These are phyloP conservation scores for Mesaphorura yosii DNA, from an alignment of 1,140 invertebrate species.

Conservation along the genomic window DNA sequence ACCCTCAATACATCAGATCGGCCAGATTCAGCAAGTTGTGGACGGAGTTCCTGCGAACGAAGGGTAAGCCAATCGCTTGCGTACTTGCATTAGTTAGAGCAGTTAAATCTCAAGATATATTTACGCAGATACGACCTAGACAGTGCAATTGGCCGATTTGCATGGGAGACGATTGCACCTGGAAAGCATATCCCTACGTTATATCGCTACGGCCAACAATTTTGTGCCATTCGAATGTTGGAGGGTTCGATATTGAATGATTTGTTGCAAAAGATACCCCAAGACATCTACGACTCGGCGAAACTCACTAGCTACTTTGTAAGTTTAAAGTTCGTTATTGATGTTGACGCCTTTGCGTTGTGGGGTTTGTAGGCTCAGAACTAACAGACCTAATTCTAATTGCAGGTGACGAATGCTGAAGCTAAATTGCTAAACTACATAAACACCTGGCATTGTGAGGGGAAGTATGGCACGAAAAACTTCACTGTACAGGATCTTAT, in stretches of 20 bases:
- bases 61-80: too few relatives aligned
- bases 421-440: conserved; percentile 84
- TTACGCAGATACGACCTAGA: conserved; percentile 27
- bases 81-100: not conserved
- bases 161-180: conserved; percentile 16
- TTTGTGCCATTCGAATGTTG: conserved; percentile 80
- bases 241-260: conserved; percentile 49
- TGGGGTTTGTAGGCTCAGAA: too few relatives aligned
- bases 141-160: conserved; percentile 29
- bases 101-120: not conserved
- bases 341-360: too few relatives aligned
- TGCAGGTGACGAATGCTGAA: conserved; percentile 79
- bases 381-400: conserved; percentile 44
- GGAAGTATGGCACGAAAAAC: conserved; percentile 73
- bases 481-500: conserved; percentile 83
- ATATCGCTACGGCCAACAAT: conserved; percentile 66
- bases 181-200: conserved; percentile 66
- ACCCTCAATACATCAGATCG: not conserved
- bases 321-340: conserved; percentile 10
- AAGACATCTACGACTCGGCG: conserved; percentile 54
- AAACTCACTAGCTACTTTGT: conserved; percentile 22
- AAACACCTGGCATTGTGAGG: conserved; percentile 81
- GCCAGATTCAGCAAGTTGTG: not conserved
- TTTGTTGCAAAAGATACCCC: conserved; percentile 66
- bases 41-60: too few relatives aligned